Conservation (phyloP, 1,140 invertebrate species). For the Magallana gigas region DNA sequence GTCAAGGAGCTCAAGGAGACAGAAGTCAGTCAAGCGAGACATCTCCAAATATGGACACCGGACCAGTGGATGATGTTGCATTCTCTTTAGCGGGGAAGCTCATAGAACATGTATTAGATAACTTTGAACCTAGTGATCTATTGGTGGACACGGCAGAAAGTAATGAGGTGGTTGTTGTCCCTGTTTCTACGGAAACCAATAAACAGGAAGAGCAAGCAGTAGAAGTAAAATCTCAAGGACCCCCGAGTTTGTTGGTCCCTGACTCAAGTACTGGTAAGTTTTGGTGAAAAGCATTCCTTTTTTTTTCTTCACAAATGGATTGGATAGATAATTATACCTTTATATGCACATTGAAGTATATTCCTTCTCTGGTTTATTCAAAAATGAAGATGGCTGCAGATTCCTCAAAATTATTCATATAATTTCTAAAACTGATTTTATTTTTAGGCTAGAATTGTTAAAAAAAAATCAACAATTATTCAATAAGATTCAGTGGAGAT, state of each 20-base stretch:
- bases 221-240: not conserved
- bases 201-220: not conserved
- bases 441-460: too few species aligned
- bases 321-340: too few species aligned
- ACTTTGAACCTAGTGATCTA: not conserved
- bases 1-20: not conserved
- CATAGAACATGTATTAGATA: constrained; percentile 66
- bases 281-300: not conserved
- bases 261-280: not conserved
- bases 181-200: constrained; percentile 44
- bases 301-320: too few species aligned
- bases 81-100: constrained; percentile 64
- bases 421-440: too few species aligned
- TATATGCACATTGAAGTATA: too few species aligned
- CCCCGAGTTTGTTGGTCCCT: not conserved
- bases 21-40: not conserved
- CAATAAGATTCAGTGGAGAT: too few species aligned
- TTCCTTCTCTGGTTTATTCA: too few species aligned
- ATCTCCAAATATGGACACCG: not conserved
- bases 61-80: not conserved
- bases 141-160: not conserved
- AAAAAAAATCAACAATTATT: too few species aligned
- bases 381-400: too few species aligned
- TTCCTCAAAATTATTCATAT: too few species aligned
- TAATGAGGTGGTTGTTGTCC: constrained; percentile 36